phyloP scores from a whole-genome alignment of 2,888 invertebrate genomes.

The Drosophila imparisetae region DNA sequence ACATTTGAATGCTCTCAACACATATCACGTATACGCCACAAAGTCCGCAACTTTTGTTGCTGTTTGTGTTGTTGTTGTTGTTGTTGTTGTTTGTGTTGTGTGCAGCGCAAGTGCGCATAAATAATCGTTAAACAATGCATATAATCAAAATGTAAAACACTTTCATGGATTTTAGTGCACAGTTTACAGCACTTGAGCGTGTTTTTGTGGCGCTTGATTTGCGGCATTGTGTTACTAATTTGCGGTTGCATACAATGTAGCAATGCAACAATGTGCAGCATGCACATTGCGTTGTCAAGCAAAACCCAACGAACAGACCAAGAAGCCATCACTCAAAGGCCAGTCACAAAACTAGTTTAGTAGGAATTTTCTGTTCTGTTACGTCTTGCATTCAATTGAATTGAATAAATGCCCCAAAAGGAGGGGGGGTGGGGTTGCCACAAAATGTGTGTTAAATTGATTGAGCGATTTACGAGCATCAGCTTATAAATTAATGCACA shows the following conservation, averaged over 20 bases:
- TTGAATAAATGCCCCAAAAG: constrained; percentile 64
- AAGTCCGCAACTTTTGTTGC: constrained; percentile 6
- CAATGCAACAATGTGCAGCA: constrained; percentile 47
- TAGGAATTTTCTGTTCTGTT: constrained; percentile 63
- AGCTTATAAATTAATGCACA: constrained; percentile 54
- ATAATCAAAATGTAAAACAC: constrained; percentile 40
- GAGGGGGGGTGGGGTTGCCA: not conserved
- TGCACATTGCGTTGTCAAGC: constrained; percentile 40
- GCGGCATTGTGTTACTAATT: constrained; percentile 54
- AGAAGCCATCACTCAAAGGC: constrained; percentile 21
- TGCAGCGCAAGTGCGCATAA: constrained; percentile 27
- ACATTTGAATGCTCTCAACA: not conserved
- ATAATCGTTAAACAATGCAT: constrained; percentile 33
- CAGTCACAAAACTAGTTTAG: constrained; percentile 71
- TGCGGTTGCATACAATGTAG: constrained; percentile 34
- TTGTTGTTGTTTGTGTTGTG: too few relatives aligned
- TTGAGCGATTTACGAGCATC: constrained; percentile 48
- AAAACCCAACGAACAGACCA: not conserved
- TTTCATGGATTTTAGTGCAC: constrained; percentile 34
- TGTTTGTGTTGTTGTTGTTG: not conserved
- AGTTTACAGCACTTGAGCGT: constrained; percentile 44
- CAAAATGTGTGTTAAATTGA: constrained; percentile 74
- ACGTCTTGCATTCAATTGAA: constrained; percentile 71
- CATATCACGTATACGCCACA: constrained; percentile 46
- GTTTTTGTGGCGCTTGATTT: constrained; percentile 54